These are phyloP conservation scores for Leptopilina myrica DNA, from an alignment of 2,888 invertebrate genomes.

Conservation along the genomic window DNA sequence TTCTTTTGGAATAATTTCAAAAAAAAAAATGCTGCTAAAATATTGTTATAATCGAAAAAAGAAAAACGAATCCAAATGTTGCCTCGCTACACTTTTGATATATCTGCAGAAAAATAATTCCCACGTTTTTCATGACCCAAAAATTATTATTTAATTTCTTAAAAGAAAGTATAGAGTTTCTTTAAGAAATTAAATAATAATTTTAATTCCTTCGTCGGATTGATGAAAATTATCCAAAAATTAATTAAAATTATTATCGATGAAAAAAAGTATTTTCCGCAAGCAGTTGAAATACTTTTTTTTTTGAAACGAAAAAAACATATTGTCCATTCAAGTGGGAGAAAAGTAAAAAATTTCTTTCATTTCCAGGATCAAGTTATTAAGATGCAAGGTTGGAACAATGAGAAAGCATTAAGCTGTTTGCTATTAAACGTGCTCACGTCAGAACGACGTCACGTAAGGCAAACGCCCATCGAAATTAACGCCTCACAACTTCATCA, in stretches of 20 bases:
- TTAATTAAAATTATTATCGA: too few species aligned
- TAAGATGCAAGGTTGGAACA: constrained; percentile 26
- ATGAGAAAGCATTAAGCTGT: constrained; percentile 59
- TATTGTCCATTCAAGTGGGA: background rate
- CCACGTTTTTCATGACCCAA: background rate
- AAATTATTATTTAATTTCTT: background rate
- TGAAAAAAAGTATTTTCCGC: background rate
- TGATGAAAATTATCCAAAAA: background rate
- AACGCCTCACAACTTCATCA: constrained; percentile 70
- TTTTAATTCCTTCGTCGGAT: constrained; percentile 33
- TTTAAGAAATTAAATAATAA: background rate
- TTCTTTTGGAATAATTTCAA: too few species aligned
- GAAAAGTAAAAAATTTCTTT: background rate
- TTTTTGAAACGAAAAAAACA: background rate
- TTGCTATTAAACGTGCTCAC: constrained; percentile 59
- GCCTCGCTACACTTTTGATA: too few species aligned
- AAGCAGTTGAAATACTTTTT: background rate
- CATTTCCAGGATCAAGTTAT: constrained; percentile 11
- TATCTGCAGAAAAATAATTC: too few species aligned
- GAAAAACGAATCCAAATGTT: too few species aligned
- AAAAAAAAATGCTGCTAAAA: too few species aligned
- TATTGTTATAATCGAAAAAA: too few species aligned
- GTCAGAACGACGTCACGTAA: constrained; percentile 67
- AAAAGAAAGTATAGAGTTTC: background rate
- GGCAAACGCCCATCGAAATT: constrained; percentile 65